Evolutionary conservation across 2,113 vertebrate species (phyloP).

Genomic region (Halichoeres trimaculatus): DNA sequence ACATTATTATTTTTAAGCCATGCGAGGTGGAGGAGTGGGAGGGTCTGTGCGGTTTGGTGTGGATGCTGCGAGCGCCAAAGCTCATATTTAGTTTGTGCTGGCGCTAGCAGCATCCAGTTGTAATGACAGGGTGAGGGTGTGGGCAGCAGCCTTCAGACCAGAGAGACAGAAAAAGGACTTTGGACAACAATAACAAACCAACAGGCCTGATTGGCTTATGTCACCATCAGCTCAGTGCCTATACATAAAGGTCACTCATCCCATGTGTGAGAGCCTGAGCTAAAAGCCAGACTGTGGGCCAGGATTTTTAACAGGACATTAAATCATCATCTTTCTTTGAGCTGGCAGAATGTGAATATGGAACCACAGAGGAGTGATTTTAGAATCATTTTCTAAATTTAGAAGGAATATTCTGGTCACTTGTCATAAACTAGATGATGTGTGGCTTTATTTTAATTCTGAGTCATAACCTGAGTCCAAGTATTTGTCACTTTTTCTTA

Average conservation of each 20-base stretch:
- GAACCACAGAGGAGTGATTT: constrained; percentile 6
- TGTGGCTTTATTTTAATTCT: constrained; percentile 10
- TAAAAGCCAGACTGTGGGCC: constrained; percentile 41
- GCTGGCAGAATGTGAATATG: constrained; percentile 33
- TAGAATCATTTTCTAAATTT: constrained; percentile 37
- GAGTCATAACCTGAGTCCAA: background rate
- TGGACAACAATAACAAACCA: constrained; percentile 81
- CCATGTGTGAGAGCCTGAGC: constrained; percentile 40
- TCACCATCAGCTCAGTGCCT: constrained; percentile 59
- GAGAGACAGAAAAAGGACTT: constrained; percentile 67
- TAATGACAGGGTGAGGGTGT: constrained; percentile 81
- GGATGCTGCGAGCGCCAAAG: constrained; percentile 75
- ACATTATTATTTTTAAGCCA: constrained; percentile 83
- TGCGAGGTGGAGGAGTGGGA: constrained; percentile 80
- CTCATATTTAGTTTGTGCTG: constrained; percentile 83
- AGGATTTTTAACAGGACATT: constrained; percentile 33
- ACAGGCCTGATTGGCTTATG: constrained; percentile 66
- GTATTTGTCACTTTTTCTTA: background rate
- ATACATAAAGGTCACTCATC: constrained; percentile 54
- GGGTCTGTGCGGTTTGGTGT: constrained; percentile 70
- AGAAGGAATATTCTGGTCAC: constrained; percentile 37
- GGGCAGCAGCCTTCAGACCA: constrained; percentile 73
- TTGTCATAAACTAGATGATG: constrained; percentile 43
- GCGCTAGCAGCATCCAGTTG: constrained; percentile 75
- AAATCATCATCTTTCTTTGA: constrained; percentile 52